Evolutionary conservation across 2,113 vertebrate genomes (phyloP).

Genomic region (Chaenocephalus aceratus): DNA sequence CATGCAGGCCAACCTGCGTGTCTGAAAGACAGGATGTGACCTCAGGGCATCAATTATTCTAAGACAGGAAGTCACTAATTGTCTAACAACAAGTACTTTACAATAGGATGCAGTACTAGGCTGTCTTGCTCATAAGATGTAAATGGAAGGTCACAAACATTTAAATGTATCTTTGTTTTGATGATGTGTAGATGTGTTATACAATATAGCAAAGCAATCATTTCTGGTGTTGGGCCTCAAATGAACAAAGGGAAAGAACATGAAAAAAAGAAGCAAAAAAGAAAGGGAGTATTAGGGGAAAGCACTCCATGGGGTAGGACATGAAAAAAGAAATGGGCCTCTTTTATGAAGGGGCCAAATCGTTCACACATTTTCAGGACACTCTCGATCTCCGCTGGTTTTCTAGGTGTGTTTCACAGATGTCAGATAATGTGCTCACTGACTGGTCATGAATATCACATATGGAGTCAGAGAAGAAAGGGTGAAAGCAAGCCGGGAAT

Average conservation of each 20-base stretch:
- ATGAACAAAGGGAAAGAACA: slow-evolving; percentile 25
- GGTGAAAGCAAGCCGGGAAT: slow-evolving; percentile 2
- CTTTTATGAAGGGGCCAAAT: slow-evolving; percentile 84
- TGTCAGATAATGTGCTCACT: slow-evolving; percentile 75
- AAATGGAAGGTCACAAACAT: background rate
- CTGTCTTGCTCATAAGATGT: slow-evolving; percentile 1
- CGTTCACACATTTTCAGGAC: slow-evolving; percentile 84
- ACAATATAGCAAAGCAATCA: background rate
- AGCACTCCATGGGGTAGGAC: slow-evolving; percentile 64
- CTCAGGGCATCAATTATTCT: slow-evolving; percentile 70
- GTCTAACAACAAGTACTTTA: slow-evolving; percentile 65
- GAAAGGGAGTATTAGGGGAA: slow-evolving; percentile 25
- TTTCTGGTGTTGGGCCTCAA: slow-evolving; percentile 16
- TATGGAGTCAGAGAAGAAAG: slow-evolving; percentile 40
- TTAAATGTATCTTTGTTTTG: background rate
- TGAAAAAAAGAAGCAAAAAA: slow-evolving; percentile 5
- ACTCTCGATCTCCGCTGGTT: slow-evolving; percentile 62
- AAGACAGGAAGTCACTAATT: slow-evolving; percentile 75
- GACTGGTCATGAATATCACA: slow-evolving; percentile 74
- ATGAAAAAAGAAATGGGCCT: slow-evolving; percentile 70
- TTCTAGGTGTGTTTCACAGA: slow-evolving; percentile 80
- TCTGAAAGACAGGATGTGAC: slow-evolving; percentile 76
- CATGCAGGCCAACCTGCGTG: slow-evolving; percentile 47
- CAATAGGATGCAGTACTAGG: slow-evolving; percentile 48
- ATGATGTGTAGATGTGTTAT: slow-evolving; percentile 34